Conservation (phyloP, 2,797 vertebrate genomes). For the Chiropotes sagulatus region DNA sequence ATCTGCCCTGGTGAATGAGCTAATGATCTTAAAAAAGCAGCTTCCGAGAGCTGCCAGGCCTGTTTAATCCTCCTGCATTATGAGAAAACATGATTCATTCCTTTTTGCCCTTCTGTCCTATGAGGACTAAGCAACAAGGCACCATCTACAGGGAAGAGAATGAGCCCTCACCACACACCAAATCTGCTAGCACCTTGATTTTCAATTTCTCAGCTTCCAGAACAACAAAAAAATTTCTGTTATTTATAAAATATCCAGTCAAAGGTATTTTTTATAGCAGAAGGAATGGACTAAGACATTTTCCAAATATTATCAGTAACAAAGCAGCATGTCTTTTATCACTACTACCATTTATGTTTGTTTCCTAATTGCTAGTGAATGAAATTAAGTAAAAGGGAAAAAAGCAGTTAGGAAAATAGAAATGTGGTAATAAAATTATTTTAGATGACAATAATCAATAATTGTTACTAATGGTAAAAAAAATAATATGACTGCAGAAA, state of each 20-base stretch:
- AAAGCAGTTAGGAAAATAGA: background rate
- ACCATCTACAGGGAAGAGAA: background rate
- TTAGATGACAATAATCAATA: background rate
- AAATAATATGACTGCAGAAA: background rate
- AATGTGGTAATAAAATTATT: background rate
- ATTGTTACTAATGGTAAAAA: constrained; percentile 2
- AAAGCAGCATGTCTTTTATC: background rate
- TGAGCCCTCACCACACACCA: background rate
- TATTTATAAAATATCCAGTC: background rate
- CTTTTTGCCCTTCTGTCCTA: background rate
- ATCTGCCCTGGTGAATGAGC: background rate
- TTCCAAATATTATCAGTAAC: background rate
- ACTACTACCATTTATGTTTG: background rate
- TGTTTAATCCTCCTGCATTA: background rate
- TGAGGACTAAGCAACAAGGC: background rate
- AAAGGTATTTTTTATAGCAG: background rate
- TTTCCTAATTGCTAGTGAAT: background rate
- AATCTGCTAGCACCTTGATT: background rate
- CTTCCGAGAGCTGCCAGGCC: background rate
- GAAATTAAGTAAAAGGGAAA: background rate
- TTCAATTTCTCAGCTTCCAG: background rate
- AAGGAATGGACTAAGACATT: background rate
- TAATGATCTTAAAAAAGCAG: background rate
- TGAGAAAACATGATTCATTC: background rate
- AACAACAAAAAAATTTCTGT: background rate